phyloP scores from a whole-genome alignment of 2,797 vertebrate species.

The Pachyuromys duprasi region DNA sequence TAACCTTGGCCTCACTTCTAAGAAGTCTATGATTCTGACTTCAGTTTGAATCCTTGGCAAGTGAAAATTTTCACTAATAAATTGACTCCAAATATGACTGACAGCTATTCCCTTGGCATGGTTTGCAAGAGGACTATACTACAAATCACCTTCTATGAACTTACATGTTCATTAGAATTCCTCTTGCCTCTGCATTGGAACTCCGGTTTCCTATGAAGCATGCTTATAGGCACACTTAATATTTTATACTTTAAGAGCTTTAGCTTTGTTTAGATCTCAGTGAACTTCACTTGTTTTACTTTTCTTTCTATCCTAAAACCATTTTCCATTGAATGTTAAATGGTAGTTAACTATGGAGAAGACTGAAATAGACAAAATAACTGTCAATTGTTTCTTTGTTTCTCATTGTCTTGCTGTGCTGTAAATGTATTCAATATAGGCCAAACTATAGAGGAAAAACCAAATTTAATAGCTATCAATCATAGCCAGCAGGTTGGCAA shows the following conservation, averaged over 20 bases:
- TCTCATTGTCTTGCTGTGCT: slow-evolving; percentile 77
- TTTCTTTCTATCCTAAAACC: slow-evolving; percentile 23
- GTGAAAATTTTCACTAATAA: slow-evolving; percentile 33
- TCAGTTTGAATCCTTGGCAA: not conserved
- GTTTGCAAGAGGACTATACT: not conserved
- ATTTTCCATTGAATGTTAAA: slow-evolving; percentile 75
- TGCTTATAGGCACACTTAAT: not conserved
- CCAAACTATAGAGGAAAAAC: slow-evolving; percentile 78
- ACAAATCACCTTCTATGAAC: not conserved
- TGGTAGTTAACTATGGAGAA: slow-evolving; percentile 77
- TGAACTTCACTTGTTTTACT: slow-evolving; percentile 35
- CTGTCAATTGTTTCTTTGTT: slow-evolving; percentile 80
- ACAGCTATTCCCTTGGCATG: not conserved
- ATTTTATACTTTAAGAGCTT: slow-evolving; percentile 42
- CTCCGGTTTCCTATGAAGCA: not conserved
- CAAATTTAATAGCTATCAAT: slow-evolving; percentile 86
- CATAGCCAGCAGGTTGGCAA: slow-evolving; percentile 68
- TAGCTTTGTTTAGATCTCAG: not conserved
- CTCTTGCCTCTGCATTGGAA: slow-evolving; percentile 12
- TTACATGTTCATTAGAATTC: not conserved
- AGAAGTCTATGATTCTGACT: not conserved
- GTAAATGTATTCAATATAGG: slow-evolving; percentile 85
- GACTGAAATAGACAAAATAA: slow-evolving; percentile 82
- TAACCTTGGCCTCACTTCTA: not conserved
- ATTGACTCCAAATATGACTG: not conserved